Base-by-base conservation (phyloP, 2,113 vertebrate genomes). In the Cynoglossus semilaevis region DNA sequence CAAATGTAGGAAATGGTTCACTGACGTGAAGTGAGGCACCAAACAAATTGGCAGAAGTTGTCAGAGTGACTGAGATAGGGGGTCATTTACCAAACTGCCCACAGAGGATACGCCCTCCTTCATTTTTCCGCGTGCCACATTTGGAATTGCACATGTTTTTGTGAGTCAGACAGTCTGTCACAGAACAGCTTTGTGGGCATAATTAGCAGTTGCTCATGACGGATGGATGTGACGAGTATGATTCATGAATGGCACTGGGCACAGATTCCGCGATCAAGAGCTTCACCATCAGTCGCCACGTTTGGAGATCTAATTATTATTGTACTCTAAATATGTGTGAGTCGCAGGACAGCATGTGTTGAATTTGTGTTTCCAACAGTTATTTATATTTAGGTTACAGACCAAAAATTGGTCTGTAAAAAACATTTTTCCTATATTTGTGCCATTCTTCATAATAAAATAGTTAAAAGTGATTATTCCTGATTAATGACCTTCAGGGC, bases 1-100 rank as follows among this genome's bases (percentile, higher is more conserved):
- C 38, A 61, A 65, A 48, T 52, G 22, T 57, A 46, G 49, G 61
- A 72, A 76, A 49, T 2, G 22, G 42, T 56, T 66, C 66, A 71
- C 37, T 43, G 57, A 63, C 60, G 73, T 22, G 16, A 46, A 56
- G 14, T 15, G 15, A 71, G 12, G 38, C 0, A 49, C 67, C 70
- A 58, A 66, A 72, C 47, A 41, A 56, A 63, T 51, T 84, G 72
- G 58, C 69, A 74, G 42, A 45, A 35, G 38, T 36, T 46, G 51
- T 16, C 49, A 48, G 45, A 64, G 72, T 68, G 61, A 51, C 57
- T 10, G 9, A 4, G 18, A 63, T 19, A 47, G 43, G 2, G 34
- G 48, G 55, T 72, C 50, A 57, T 57, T 51, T 42, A 47, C 22
- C 38, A 48, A 46, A 14, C 43, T n/a, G 38, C 42, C 50, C 17